phyloP scores from a whole-genome alignment of 2,797 vertebrate species.

The Nannoperca obscura region DNA sequence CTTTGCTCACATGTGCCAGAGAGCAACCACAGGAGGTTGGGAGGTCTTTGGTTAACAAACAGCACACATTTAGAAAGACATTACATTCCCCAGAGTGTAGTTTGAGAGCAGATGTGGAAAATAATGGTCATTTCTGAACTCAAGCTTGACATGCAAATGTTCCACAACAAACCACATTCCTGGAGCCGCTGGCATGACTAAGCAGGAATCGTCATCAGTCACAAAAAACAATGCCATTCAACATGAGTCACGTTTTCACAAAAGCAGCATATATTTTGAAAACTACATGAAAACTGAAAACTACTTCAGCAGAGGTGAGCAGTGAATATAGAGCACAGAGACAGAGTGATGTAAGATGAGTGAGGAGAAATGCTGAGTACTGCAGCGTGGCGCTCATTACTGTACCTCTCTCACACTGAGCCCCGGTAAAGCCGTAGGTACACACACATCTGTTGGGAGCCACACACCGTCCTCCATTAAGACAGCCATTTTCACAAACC shows the following conservation, averaged over 20 bases:
- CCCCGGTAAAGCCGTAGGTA: slow-evolving; percentile 96
- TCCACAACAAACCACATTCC: slow-evolving; percentile 76
- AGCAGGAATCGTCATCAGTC: slow-evolving; percentile 56
- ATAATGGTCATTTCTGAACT: slow-evolving; percentile 70
- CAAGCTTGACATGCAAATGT: slow-evolving; percentile 65
- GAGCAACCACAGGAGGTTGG: slow-evolving; percentile 74
- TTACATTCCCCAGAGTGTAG: slow-evolving; percentile 67
- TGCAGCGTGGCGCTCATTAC: slow-evolving; percentile 71
- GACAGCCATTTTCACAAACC: slow-evolving; percentile 96
- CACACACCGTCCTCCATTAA: slow-evolving; percentile 96
- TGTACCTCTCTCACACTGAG: slow-evolving; percentile 96
- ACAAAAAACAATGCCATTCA: slow-evolving; percentile 53
- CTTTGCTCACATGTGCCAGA: slow-evolving; percentile 64
- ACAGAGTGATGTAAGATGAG: slow-evolving; percentile 48
- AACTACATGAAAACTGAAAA: slow-evolving; percentile 22
- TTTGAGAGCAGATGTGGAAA: slow-evolving; percentile 81
- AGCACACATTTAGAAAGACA: slow-evolving; percentile 68
- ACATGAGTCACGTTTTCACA: slow-evolving; percentile 56
- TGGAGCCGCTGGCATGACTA: slow-evolving; percentile 64
- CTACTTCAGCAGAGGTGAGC: slow-evolving; percentile 29
- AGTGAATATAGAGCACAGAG: slow-evolving; percentile 37
- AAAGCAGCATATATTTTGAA: slow-evolving; percentile 50
- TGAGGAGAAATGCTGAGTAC: slow-evolving; percentile 23
- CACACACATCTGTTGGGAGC: slow-evolving; percentile 97
- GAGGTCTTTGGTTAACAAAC: slow-evolving; percentile 78